Base-by-base conservation (phyloP, 2,113 vertebrate genomes). In the Proterorhinus semilunaris region DNA sequence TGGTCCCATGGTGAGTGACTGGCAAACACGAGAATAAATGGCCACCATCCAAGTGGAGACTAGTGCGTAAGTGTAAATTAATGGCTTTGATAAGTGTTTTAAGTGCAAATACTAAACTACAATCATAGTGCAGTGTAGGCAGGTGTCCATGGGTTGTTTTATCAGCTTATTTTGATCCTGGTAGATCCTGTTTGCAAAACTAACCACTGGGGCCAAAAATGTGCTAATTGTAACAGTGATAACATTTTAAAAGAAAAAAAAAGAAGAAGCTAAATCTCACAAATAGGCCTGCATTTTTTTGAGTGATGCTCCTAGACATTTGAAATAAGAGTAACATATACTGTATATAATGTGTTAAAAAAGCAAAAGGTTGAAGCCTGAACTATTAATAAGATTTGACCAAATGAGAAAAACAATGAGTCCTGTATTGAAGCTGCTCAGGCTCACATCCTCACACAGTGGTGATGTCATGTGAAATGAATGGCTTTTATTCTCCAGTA, bases 391-490 rank as follows among this genome's bases (percentile, higher is more conserved):
- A 36, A 36, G 27, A 36, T 57, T 59, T 50, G 71, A 81, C 74
- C 79, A 48, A 27, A 67, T 66, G 75, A 80, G 55, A 78, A 80
- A 91, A 87, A 81, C 83, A 82, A 75, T 79, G 74, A 85, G 81
- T 84, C 74, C 75, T 77, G 69, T 66, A 80, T 81, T 85, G 69
- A 87, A 81, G 76, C 80, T 55, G 27, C 66, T 75, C 79, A 86
- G 76, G 81, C 83, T 83, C 81, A 86, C 80, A 84, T 89, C 78
- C 81, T 90, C 84, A 79, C 70, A 87, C 87, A 78, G 80, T 85
- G 79, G 85, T 89, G 87, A 90, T 92, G 90, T 91, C 89, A 91
- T 89, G 76, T 84, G 82, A 91, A 89, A 86, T 88, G 83, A 90
- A 90, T 88, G 85, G 79, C 78, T 91, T 91, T 89, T 88, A 86